phyloP scores from a whole-genome alignment of 2,797 vertebrate species.

The Melanotaenia maccullochi region DNA sequence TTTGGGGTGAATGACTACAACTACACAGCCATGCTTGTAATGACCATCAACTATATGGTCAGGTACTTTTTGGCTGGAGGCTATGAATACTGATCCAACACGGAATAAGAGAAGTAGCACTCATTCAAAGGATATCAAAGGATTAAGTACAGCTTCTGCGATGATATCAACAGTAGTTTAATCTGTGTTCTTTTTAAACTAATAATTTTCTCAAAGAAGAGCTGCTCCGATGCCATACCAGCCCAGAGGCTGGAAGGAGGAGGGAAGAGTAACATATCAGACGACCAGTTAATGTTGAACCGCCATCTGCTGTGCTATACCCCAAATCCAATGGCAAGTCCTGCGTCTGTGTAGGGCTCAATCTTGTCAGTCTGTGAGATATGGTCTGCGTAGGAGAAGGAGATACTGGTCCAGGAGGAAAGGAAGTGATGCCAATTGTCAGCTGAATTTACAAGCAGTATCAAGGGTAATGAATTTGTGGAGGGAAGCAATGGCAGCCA shows the following conservation, averaged over 20 bases:
- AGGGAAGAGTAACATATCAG: not conserved
- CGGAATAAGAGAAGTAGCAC: not conserved
- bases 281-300: not conserved
- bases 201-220: not conserved
- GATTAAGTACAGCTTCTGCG: not conserved
- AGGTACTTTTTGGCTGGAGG: not conserved
- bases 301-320: conserved; percentile 1
- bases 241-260: not conserved
- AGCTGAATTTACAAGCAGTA: conserved; percentile 1
- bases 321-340: not conserved
- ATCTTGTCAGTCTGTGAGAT: conserved; percentile 1
- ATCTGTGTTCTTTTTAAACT: not conserved
- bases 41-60: not conserved
- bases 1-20: not conserved
- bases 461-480: conserved; percentile 1
- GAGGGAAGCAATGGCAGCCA: not conserved
- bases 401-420: conserved; percentile 3
- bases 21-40: not conserved
- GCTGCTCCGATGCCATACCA: not conserved
- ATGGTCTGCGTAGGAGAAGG: conserved; percentile 6
- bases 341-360: not conserved
- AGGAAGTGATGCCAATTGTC: not conserved
- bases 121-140: not conserved
- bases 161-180: not conserved
- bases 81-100: not conserved